Evolutionary conservation across 2,888 invertebrate genomes (phyloP).

Genomic region (Frankliniella fusca): DNA sequence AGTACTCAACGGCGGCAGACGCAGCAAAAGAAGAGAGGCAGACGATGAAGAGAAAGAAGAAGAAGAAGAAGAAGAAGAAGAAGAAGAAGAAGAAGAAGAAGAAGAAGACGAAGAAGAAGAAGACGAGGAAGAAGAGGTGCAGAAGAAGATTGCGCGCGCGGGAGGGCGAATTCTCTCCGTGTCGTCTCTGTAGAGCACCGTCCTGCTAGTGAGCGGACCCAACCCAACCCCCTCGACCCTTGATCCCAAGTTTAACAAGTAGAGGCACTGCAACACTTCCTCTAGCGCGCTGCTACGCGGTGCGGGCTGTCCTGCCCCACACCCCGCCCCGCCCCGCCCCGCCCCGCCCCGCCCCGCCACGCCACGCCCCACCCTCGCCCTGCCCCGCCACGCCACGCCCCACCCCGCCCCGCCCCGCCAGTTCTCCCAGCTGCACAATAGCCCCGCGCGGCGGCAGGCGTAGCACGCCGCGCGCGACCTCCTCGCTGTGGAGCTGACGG

Average conservation of each 20-base stretch:
- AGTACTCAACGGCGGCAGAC: too few relatives aligned
- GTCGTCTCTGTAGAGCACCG: neutral
- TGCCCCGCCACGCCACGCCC: neutral
- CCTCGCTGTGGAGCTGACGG: too few relatives aligned
- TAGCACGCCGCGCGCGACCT: too few relatives aligned
- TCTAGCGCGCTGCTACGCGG: neutral
- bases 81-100: too few relatives aligned
- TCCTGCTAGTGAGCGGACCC: neutral
- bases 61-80: too few relatives aligned
- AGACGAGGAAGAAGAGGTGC: too few relatives aligned
- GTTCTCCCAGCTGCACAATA: neutral
- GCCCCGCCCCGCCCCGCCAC: neutral
- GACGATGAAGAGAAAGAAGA: too few relatives aligned
- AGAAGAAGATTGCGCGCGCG: too few relatives aligned
- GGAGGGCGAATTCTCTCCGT: too few relatives aligned
- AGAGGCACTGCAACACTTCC: neutral
- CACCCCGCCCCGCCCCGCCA: neutral
- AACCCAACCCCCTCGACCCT: neutral
- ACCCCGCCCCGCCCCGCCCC: neutral
- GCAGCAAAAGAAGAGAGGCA: too few relatives aligned
- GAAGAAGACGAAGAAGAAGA: too few relatives aligned
- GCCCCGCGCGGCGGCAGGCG: neutral
- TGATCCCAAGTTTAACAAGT: constrained; percentile 13
- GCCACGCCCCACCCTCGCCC: neutral
- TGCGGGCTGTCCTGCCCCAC: neutral